phyloP scores from a whole-genome alignment of 2,888 invertebrate species.

The Trilocha varians region DNA sequence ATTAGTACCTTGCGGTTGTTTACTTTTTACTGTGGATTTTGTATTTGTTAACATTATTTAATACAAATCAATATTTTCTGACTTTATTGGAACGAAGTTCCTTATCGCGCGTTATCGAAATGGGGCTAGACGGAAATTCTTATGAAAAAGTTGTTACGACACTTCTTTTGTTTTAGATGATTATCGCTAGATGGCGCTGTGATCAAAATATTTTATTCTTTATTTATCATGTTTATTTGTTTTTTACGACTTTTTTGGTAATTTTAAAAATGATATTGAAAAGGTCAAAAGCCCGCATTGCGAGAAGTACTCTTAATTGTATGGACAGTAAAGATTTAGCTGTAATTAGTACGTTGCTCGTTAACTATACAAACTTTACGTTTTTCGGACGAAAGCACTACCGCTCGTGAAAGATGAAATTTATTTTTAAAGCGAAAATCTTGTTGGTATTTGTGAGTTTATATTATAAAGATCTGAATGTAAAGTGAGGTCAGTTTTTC shows the following conservation, averaged over 20 bases:
- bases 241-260: background rate
- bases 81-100: too few relatives aligned
- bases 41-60: slow-evolving; percentile 2
- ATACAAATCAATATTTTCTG: background rate
- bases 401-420: background rate
- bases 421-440: background rate
- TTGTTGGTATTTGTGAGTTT: too few relatives aligned
- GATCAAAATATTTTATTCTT: too few relatives aligned
- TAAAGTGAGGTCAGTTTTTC: too few relatives aligned
- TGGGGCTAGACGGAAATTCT: too few relatives aligned
- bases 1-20: too few relatives aligned
- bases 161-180: too few relatives aligned
- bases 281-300: slow-evolving; percentile 10
- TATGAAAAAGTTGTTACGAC: too few relatives aligned
- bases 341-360: slow-evolving; percentile 36
- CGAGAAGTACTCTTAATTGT: slow-evolving; percentile 15
- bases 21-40: too few relatives aligned
- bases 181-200: too few relatives aligned
- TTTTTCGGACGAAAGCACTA: background rate
- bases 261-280: slow-evolving; percentile 4
- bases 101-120: too few relatives aligned
- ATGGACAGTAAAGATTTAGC: slow-evolving; percentile 37
- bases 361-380: slow-evolving; percentile 24
- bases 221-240: background rate
- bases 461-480: too few relatives aligned